Evolutionary conservation across 2,797 vertebrate genomes (phyloP), one percentile per base, ranked within the genome.

Genomic region (Heteromormyrus szaboi): DNA sequence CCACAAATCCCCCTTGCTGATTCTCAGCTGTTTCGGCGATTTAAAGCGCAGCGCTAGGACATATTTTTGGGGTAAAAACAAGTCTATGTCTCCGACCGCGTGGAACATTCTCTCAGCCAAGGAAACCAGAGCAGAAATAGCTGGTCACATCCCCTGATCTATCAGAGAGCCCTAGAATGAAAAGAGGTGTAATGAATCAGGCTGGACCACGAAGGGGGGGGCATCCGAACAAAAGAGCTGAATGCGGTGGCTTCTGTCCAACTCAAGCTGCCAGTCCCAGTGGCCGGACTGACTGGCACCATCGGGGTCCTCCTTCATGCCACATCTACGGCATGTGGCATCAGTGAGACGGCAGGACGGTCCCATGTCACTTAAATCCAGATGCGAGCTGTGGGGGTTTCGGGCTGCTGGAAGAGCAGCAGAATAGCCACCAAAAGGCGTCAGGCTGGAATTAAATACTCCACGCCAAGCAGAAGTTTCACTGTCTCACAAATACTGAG

Each of bases 111-210:
- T 62, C 17, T 59, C 29, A 86, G 85, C 37, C 17, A 5, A 86
- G 19, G 48, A 86, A 59, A 86, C 54, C n/a, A 59, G 17, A n/a
- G 85, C 90, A 90, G 59, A 92, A 92, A 92, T 91, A 90, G 89
- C 89, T 89, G 91, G 90, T 89, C 89, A 90, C 91, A 90, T 48
- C 88, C 88, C 25, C 7, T 86, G 48, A 88, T 88, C 85, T 90
- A 91, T 91, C 90, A 56, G 65, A 76, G 90, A 25, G 53, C 76
- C 83, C 50, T 7, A 37, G 29, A 65, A 89, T 59, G 53, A 81
- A 81, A 68, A 53, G 86, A 86, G 25, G 76, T 46, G 87, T 79
- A n/a, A 87, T 87, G 62, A 88, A 72, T 22, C 50, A 81, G 17
- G 14, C 25, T 1, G 14, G 65, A 51, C 44, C 50, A 19, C 53